Percentiles rank a stretch among this genome's conserved stretches.
phyloP scores from a whole-genome alignment of 2,797 vertebrate species.

The Platyrinchus mystaceus region DNA sequence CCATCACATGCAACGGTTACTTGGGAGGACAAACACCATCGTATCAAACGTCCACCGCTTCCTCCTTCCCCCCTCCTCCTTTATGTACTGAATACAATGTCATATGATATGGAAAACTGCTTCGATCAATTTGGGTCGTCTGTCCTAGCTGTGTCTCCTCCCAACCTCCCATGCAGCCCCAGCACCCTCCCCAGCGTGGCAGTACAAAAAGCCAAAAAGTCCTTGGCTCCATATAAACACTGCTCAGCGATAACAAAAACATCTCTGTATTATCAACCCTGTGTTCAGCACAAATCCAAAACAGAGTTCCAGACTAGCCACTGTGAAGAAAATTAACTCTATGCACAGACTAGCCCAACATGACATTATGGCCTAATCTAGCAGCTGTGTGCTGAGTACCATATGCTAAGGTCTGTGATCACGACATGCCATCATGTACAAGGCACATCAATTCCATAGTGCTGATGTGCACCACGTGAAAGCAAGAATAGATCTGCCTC shows the following conservation, averaged over 20 bases:
- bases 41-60: not conserved
- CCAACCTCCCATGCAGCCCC: not conserved
- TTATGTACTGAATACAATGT: not conserved
- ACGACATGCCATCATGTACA: not conserved
- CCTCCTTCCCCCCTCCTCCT: not conserved
- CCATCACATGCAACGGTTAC: accelerated
- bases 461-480: not conserved
- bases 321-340: not conserved
- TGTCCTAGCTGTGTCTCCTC: too few relatives aligned
- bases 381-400: not conserved
- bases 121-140: not conserved
- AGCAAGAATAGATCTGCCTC: not conserved
- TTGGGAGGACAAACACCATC: not conserved
- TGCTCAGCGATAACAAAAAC: not conserved
- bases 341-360: not conserved
- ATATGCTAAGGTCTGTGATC: not conserved
- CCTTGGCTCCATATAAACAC: not conserved
- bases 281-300: not conserved
- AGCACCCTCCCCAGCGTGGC: not conserved
- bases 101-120: not conserved
- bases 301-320: not conserved
- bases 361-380: not conserved
- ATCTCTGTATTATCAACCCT: not conserved
- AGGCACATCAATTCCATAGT: not conserved
- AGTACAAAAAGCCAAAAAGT: not conserved